Conservation (phyloP, 2,797 vertebrate genomes). For the Meda fulgida region DNA sequence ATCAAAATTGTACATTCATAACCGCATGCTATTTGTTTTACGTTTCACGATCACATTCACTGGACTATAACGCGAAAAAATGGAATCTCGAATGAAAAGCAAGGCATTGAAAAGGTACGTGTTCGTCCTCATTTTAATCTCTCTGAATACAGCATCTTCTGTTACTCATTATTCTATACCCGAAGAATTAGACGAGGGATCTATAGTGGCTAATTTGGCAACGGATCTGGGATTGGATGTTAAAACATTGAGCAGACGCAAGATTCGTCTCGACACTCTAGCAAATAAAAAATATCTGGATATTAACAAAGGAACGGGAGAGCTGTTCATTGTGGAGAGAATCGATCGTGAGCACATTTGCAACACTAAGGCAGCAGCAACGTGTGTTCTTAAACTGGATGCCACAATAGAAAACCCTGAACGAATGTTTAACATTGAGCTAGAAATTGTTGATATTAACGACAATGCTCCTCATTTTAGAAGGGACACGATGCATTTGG, state of each 20-base stretch:
- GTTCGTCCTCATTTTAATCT: slow-evolving; percentile 16
- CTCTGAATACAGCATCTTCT: neutral
- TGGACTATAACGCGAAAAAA: slow-evolving; percentile 12
- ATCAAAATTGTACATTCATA: neutral
- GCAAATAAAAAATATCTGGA: slow-evolving; percentile 65
- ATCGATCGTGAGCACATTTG: slow-evolving; percentile 63
- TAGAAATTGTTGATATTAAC: slow-evolving; percentile 60
- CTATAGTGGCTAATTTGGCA: slow-evolving; percentile 58
- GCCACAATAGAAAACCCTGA: slow-evolving; percentile 46
- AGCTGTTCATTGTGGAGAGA: slow-evolving; percentile 64
- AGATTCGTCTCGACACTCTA: slow-evolving; percentile 54
- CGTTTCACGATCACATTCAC: neutral
- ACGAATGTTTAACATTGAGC: slow-evolving; percentile 49
- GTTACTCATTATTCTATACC: slow-evolving; percentile 61
- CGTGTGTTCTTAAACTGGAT: slow-evolving; percentile 48
- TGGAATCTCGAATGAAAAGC: neutral
- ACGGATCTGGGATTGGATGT: slow-evolving; percentile 52
- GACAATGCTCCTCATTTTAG: slow-evolving; percentile 60
- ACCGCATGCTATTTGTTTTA: neutral
- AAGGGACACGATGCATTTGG: slow-evolving; percentile 49
- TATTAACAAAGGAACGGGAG: slow-evolving; percentile 64
- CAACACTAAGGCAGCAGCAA: slow-evolving; percentile 29
- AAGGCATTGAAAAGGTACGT: slow-evolving; percentile 38
- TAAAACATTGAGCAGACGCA: slow-evolving; percentile 40
- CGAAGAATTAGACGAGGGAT: slow-evolving; percentile 54